A percentile compares a stretch with the other conserved stretches of the same genome.
These are phyloP conservation scores for Artemia franciscana DNA, from an alignment of 1,140 invertebrate genomes.

Conservation along the genomic window DNA sequence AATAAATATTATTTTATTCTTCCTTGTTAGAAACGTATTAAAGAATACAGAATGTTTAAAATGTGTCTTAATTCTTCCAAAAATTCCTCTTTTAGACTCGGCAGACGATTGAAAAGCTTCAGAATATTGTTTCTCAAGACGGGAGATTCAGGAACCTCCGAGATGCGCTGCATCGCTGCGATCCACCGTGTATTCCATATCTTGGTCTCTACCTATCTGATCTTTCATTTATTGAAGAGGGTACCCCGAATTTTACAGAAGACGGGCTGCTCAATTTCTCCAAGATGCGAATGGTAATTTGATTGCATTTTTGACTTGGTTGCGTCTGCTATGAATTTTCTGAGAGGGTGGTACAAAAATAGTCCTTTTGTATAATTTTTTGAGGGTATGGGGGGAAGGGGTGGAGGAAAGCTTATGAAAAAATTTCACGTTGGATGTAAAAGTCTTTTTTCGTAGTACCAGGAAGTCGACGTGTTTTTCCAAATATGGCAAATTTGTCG, in stretches of 20 bases:
- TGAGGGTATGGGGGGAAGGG: too few species aligned
- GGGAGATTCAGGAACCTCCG: constrained; percentile 65
- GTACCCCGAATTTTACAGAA: constrained; percentile 71
- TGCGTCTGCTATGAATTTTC: too few species aligned
- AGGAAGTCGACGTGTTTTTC: too few species aligned
- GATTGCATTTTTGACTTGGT: neutral
- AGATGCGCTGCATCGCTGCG: constrained; percentile 69
- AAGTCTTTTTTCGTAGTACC: too few species aligned
- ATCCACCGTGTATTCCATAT: constrained; percentile 63
- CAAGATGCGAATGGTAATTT: constrained; percentile 77
- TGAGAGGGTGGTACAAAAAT: too few species aligned
- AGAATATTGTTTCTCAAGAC: constrained; percentile 64
- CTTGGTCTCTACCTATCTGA: constrained; percentile 79
- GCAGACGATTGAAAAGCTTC: constrained; percentile 64
- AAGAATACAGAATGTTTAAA: neutral
- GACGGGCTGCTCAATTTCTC: constrained; percentile 82
- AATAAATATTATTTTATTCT: constrained; percentile 1
- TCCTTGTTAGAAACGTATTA: constrained; percentile 1
- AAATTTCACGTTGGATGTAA: too few species aligned
- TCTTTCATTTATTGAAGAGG: constrained; percentile 81
- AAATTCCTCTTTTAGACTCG: constrained; percentile 37
- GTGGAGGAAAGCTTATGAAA: too few species aligned
- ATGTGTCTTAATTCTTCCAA: neutral
- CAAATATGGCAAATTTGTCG: too few species aligned
- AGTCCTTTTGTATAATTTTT: too few species aligned